phyloP scores from a whole-genome alignment of 2,113 vertebrate species.

The Chaenogobius annularis region DNA sequence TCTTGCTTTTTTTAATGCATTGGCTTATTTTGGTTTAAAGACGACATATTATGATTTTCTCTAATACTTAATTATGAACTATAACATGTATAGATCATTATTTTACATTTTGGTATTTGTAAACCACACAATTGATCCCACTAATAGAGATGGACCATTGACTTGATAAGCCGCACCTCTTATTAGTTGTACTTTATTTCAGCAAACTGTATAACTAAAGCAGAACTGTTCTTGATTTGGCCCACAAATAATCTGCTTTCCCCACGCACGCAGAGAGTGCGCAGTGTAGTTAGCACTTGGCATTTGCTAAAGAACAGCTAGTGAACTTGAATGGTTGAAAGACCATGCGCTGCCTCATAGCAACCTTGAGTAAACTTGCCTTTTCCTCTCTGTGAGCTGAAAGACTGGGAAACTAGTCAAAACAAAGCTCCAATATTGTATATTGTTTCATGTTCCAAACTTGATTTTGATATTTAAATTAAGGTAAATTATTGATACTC shows the following conservation, averaged over 20 bases:
- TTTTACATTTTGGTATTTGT: too few relatives aligned
- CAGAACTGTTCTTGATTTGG: slow-evolving; percentile 33
- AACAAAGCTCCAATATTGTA: not conserved
- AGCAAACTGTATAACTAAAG: slow-evolving; percentile 21
- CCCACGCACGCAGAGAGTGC: slow-evolving; percentile 30
- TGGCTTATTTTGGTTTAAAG: too few relatives aligned
- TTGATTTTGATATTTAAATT: not conserved
- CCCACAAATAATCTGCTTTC: slow-evolving; percentile 15
- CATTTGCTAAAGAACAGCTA: slow-evolving; percentile 19
- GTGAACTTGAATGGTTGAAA: slow-evolving; percentile 19
- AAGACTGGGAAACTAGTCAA: slow-evolving; percentile 8
- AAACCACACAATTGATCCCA: too few relatives aligned
- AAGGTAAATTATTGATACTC: not conserved
- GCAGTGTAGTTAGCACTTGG: slow-evolving; percentile 36
- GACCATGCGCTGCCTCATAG: not conserved
- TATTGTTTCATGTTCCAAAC: not conserved
- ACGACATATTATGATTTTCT: too few relatives aligned
- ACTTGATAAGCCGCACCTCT: too few relatives aligned
- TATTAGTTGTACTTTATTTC: too few relatives aligned
- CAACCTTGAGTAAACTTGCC: slow-evolving; percentile 18
- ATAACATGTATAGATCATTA: too few relatives aligned
- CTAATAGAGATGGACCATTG: too few relatives aligned
- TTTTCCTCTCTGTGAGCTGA: not conserved
- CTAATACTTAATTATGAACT: too few relatives aligned
- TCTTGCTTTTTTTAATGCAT: too few relatives aligned